Conservation (phyloP, 1,140 invertebrate genomes). For the Calliphora vicina region DNA sequence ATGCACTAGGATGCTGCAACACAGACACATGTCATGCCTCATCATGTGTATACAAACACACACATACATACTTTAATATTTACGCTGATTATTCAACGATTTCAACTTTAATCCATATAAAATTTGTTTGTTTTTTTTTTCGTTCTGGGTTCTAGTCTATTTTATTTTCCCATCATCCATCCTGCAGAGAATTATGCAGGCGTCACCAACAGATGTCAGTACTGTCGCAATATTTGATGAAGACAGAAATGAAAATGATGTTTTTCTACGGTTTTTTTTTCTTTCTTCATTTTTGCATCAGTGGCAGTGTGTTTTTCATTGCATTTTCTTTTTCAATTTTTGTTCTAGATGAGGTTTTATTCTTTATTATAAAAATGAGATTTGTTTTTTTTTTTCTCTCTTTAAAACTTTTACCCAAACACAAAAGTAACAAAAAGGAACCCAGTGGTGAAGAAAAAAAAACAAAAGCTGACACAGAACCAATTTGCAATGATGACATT, state of each 20-base stretch:
- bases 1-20: neutral
- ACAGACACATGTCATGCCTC: neutral
- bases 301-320: neutral
- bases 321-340: neutral
- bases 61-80: neutral
- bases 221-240: slow-evolving; percentile 4
- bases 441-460: neutral
- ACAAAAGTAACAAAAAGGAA: neutral
- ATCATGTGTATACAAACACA: too few species aligned
- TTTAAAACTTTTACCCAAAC: neutral
- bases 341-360: too few species aligned
- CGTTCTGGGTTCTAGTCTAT: neutral
- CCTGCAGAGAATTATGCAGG: slow-evolving; percentile 2
- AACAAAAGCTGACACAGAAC: neutral
- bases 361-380: neutral
- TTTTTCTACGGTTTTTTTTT: neutral
- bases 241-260: neutral
- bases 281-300: neutral
- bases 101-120: neutral
- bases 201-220: slow-evolving; percentile 7
- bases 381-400: neutral
- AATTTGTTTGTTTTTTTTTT: neutral
- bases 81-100: neutral
- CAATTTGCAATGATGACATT: neutral
- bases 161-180: neutral